These are phyloP conservation scores for Indicator indicator DNA, from an alignment of 2,113 vertebrate genomes.

Conservation along the genomic window DNA sequence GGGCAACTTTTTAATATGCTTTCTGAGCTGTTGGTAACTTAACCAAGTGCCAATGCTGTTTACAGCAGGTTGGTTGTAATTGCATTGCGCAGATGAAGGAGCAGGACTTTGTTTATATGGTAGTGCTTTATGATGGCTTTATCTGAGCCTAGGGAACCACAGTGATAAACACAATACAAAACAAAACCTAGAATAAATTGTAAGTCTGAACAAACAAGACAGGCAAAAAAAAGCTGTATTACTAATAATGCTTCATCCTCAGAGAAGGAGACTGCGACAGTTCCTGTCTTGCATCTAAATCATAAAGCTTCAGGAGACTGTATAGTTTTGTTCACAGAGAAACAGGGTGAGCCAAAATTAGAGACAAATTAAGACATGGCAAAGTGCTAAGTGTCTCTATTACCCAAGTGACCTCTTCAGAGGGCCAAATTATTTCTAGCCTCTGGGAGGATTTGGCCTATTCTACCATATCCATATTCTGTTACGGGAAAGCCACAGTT, in stretches of 20 bases:
- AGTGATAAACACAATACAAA: background rate
- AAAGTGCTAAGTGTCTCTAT: background rate
- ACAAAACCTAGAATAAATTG: background rate
- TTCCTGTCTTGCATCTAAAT: background rate
- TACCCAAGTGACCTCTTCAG: background rate
- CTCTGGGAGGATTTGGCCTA: background rate
- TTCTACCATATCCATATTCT: background rate
- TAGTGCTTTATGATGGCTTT: background rate
- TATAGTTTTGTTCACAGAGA: background rate
- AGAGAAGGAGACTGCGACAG: background rate
- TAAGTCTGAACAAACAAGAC: background rate
- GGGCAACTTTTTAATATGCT: background rate
- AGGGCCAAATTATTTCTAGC: background rate
- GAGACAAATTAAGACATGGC: constrained; percentile 21
- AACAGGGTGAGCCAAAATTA: background rate
- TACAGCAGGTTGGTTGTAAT: background rate
- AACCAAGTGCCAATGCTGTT: background rate
- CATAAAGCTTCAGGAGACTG: background rate
- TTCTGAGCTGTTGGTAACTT: background rate
- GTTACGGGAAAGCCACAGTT: background rate
- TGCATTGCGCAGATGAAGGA: background rate
- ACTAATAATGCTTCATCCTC: background rate
- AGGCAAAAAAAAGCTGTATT: background rate
- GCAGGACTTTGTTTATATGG: background rate
- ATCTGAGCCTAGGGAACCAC: background rate